Percentiles rank a stretch among this genome's conserved stretches.
phyloP scores from a whole-genome alignment of 2,888 invertebrate species.

The Laspeyria flexula region DNA sequence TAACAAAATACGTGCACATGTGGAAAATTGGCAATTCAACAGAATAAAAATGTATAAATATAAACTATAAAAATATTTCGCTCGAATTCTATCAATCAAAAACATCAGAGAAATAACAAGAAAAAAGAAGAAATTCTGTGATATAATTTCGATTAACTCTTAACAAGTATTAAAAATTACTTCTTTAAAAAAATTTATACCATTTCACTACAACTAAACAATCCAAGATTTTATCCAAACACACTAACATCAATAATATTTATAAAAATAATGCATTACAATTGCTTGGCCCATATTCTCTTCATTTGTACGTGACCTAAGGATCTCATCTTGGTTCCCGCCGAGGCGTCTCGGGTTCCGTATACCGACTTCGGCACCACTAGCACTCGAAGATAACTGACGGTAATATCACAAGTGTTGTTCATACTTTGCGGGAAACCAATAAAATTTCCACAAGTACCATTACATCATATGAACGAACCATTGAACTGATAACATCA shows the following conservation, averaged over 20 bases:
- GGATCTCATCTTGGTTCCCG: conserved; percentile 17
- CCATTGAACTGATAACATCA: conserved; percentile 52
- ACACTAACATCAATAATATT: no score
- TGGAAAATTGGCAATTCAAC: conserved; percentile 7
- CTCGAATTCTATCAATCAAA: no score
- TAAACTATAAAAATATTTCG: no score
- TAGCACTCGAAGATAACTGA: conserved; percentile 52
- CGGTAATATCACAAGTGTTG: conserved; percentile 57
- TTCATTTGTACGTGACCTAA: conserved; percentile 28
- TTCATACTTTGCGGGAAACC: conserved; percentile 52
- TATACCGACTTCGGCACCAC: conserved; percentile 9
- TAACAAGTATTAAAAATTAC: no score
- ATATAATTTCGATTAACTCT: no score
- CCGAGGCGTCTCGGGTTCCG: conserved; percentile 24
- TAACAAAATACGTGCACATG: conserved; percentile 37
- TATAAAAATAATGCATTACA: not conserved
- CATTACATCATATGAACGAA: conserved; percentile 43
- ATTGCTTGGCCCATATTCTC: not conserved
- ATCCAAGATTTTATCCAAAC: no score
- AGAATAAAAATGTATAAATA: conserved; percentile 1
- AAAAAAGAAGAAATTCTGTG: no score
- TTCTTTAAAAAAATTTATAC: no score
- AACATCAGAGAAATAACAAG: no score
- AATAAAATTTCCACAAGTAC: conserved; percentile 55
- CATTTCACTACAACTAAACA: no score